Conservation (phyloP, 2,113 vertebrate species). For the Crypturellus undulatus region DNA sequence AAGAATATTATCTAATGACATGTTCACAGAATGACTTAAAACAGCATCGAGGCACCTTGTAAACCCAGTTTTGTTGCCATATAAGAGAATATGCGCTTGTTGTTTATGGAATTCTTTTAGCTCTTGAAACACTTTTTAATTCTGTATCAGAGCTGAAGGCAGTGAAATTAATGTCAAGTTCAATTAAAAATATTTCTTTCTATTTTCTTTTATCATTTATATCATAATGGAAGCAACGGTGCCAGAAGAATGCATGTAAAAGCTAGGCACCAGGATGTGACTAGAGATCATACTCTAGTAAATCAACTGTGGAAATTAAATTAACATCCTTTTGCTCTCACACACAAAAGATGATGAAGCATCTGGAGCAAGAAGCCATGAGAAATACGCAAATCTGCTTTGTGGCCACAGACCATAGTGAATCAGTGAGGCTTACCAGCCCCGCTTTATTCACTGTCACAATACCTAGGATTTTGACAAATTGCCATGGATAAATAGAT, state of each 20-base stretch:
- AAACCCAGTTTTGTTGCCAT: constrained; percentile 21
- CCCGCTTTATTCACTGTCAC: constrained; percentile 45
- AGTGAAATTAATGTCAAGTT: neutral
- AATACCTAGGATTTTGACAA: constrained; percentile 41
- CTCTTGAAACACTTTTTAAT: constrained; percentile 46
- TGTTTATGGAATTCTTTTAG: neutral
- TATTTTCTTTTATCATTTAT: neutral
- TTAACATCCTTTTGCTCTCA: neutral
- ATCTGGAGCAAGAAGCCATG: neutral
- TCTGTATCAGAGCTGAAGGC: constrained; percentile 5
- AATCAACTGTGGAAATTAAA: constrained; percentile 24
- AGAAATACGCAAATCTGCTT: constrained; percentile 22
- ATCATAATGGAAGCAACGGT: neutral
- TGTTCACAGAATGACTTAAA: constrained; percentile 28
- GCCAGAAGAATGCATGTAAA: neutral
- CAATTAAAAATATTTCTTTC: neutral
- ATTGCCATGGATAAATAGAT: neutral
- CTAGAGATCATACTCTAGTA: neutral
- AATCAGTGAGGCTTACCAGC: constrained; percentile 25
- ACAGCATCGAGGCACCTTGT: neutral
- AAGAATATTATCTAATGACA: constrained; percentile 39
- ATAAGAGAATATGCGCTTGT: neutral
- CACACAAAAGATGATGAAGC: neutral
- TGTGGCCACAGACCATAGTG: neutral
- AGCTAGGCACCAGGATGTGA: neutral